phyloP scores from a whole-genome alignment of 2,797 vertebrate species.

The Psittacula derbiana region DNA sequence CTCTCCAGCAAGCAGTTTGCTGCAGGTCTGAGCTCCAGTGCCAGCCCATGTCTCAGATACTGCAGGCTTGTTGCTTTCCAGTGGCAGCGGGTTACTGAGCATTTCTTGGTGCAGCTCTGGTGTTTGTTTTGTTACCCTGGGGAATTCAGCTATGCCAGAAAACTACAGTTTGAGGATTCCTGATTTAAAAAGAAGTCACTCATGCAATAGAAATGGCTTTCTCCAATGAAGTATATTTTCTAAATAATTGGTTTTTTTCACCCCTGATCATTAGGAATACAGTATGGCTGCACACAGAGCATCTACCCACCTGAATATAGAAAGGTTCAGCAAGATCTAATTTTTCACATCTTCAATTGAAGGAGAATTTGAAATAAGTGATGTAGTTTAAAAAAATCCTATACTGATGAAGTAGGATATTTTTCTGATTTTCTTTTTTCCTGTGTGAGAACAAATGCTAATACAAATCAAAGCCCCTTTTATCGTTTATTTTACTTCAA shows the following conservation, averaged over 20 bases:
- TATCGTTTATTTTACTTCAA: background rate
- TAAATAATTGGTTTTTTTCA: background rate
- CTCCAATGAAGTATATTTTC: background rate
- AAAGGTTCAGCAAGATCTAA: background rate
- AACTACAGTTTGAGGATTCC: slow-evolving; percentile 13
- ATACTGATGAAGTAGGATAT: background rate
- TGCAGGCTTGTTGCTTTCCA: background rate
- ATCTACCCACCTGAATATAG: background rate
- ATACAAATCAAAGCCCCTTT: background rate
- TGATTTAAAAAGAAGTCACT: slow-evolving; percentile 20
- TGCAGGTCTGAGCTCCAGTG: background rate
- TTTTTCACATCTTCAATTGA: background rate
- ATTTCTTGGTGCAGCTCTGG: background rate
- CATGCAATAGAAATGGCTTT: slow-evolving; percentile 24
- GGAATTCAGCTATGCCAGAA: slow-evolving; percentile 12
- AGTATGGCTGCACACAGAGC: background rate
- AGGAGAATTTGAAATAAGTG: background rate
- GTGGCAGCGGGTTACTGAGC: background rate
- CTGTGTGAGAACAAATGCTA: background rate
- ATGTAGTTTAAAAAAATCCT: background rate
- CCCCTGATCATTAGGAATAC: background rate
- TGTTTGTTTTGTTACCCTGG: slow-evolving; percentile 18
- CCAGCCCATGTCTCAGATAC: background rate
- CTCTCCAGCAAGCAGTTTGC: background rate
- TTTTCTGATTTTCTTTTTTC: background rate